Evolutionary conservation across 2,797 vertebrate species (phyloP), one percentile per base, ranked within the genome.

Genomic region (Chaetodon trifasciatus): DNA sequence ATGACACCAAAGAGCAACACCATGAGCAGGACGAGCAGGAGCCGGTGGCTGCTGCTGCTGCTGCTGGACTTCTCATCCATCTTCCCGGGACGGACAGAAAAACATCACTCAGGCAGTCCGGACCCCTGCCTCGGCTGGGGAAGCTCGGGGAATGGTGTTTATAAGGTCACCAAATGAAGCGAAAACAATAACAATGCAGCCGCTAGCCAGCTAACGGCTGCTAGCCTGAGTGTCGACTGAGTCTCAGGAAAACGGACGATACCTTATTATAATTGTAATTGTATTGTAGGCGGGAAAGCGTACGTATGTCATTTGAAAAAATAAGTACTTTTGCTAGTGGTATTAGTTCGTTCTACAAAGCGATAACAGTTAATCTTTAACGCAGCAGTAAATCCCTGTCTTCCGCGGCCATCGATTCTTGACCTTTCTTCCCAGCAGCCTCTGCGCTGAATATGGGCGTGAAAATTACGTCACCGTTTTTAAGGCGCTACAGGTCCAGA

Each of bases 1-100:
- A 99, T 97, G 84, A 97, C 96, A n/a, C 96, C 96, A 72, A 99
- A 99, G 74, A 98, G 95, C 92, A 97, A 90, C 39, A 96, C 92
- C 96, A 97, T 96, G 83, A 97, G 91, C 94, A 98, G 92, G 84
- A 95, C 96, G 93, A 97, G 87, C 66, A 98, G 90, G 76, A 97
- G 94, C 81, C 96, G 92, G 91, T 97, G 95, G 90, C 96, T 97
- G 58, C 46, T 35, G 90, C 87, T 95, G 95, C 87, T 95, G 95
- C 83, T 95, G 92, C 88, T 96, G 94, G 96, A 96, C 91, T 95
- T 97, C 81, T 97, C 97, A 97, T 97, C 97, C 97, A 97, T 97
- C 89, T 96, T 96, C 96, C 86, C 89, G 84, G 63, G 79, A 90
- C 72, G 90, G 83, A 90, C 89, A 93, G 87, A 93, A 91, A 86